Evolutionary conservation across 2,888 invertebrate species (phyloP), one percentile per base, ranked within the genome.

Genomic region (Ypsolopha sequella): DNA sequence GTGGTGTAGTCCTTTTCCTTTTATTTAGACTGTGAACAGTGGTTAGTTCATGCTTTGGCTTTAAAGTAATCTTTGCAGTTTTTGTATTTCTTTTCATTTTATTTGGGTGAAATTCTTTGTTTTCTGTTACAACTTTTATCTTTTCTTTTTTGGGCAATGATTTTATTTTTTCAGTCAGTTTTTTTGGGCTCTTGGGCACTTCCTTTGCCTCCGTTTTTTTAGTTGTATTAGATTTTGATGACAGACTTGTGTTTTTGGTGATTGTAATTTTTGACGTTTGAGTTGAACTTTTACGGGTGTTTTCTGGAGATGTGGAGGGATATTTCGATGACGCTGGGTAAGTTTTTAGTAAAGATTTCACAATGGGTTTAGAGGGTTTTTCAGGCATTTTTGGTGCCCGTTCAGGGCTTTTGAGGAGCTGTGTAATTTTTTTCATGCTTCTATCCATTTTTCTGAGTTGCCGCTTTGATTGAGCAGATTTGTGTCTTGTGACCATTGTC

Each of bases 51-150:
- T 66, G 63, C 45, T 68, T 76, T 0, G 76, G 73, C 48, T 68
- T 67, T 14, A 82, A 56, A 1, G 68, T 56, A 10, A 74, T 61
- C 51, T 71, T 77, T 51, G 71, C 72, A 0, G 54, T 41, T 0
- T 48, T 48, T 1, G 58, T 43, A 3, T 59, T 60, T 7, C 78
- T 57, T 55, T 76, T 79, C 24, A 60, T 51, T 33, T 65, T 78
- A 10, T 74, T 58, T 0, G 80, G 80, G 60, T 71, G 67, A 52
- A 65, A 76, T 50, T 82, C 80, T 4, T 14, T 1, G 9, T 36
- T 48, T 38, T 13, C 48, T 48, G 14, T 24, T 14, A 36, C 38
- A 35, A n/a, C 33, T n/a, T 11, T 41, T 35, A 9, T 34, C 34
- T 54, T 50, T 41, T 53, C 50, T 13, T 54, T 54, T 13, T 56